These are phyloP conservation scores for Chaetogeoica ovagalla DNA, from an alignment of 2,888 invertebrate genomes.

Conservation along the genomic window DNA sequence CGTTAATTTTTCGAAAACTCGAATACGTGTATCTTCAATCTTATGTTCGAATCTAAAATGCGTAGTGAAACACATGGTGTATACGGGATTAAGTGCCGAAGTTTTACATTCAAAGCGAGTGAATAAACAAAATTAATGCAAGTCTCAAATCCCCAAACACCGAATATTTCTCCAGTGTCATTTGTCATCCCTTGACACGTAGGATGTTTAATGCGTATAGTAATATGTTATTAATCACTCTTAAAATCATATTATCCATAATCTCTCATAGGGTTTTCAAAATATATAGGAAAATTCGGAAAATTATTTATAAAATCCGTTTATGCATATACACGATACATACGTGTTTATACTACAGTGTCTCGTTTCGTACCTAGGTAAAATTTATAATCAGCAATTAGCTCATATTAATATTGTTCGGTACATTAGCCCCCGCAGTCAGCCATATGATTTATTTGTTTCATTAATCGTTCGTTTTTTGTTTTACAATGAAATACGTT, in stretches of 20 bases:
- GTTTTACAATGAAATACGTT: too few species aligned
- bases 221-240: constrained; percentile 32
- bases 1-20: not conserved
- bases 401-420: too few species aligned
- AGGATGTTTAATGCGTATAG: not conserved
- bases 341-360: too few species aligned
- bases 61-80: not conserved
- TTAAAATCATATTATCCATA: constrained; percentile 26
- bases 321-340: not conserved
- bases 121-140: constrained; percentile 27
- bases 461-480: too few species aligned
- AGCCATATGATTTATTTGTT: too few species aligned
- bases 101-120: constrained; percentile 3
- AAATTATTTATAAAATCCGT: not conserved
- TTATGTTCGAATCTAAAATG: not conserved
- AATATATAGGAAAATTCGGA: not conserved
- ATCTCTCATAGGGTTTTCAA: not conserved
- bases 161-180: constrained; percentile 23
- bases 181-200: constrained; percentile 37
- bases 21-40: constrained; percentile 10
- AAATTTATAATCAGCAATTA: too few species aligned
- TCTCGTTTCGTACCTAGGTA: too few species aligned
- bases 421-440: too few species aligned
- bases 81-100: constrained; percentile 18
- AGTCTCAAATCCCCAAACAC: constrained; percentile 21